Evolutionary conservation across 2,113 vertebrate genomes (phyloP).

Genomic region (Dromaius novaehollandiae): DNA sequence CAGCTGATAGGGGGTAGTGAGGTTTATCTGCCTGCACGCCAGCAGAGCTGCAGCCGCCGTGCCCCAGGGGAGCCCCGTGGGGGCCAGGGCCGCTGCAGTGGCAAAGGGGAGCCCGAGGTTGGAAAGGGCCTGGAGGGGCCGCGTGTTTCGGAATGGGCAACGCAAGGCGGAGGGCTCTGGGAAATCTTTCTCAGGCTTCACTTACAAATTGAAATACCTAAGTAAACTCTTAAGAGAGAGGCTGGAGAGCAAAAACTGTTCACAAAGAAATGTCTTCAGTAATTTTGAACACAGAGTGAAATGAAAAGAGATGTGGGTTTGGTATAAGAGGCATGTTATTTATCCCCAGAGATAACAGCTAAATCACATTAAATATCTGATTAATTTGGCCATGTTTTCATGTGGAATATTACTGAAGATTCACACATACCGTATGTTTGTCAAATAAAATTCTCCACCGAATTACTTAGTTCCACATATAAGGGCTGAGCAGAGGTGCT

Average conservation of each 20-base stretch:
- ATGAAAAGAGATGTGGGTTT: background rate
- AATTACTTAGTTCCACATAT: background rate
- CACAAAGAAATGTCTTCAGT: background rate
- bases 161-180: background rate
- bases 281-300: background rate
- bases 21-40: background rate
- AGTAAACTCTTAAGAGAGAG: background rate
- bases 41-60: background rate
- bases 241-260: background rate
- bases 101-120: fast-evolving
- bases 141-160: background rate
- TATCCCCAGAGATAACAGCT: background rate
- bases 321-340: background rate
- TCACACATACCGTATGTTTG: background rate
- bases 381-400: background rate
- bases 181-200: background rate
- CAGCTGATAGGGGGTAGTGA: background rate
- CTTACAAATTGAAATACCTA: background rate
- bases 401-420: constrained; percentile 1
- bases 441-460: background rate
- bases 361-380: background rate
- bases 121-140: background rate
- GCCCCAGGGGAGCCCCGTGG: no score
- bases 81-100: background rate
- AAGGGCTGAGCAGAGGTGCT: background rate